Conservation (phyloP, 2,888 invertebrate genomes). For the Branchipolynoe longqiensis region DNA sequence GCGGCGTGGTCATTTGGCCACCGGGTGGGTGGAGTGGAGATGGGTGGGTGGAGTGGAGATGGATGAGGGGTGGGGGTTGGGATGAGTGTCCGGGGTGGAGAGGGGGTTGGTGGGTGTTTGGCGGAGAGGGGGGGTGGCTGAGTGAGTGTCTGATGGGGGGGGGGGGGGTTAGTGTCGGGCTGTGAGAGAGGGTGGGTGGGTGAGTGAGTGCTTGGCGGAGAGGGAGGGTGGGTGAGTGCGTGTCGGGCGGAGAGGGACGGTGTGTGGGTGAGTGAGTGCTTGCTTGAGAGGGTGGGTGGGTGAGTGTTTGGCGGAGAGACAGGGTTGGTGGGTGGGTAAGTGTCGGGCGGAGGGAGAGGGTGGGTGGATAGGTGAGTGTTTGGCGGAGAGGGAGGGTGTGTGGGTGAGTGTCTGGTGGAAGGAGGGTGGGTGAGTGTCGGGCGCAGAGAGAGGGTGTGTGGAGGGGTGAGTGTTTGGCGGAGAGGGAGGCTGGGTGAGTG, state of each 20-base stretch:
- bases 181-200: too few relatives aligned
- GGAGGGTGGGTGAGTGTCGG: not conserved
- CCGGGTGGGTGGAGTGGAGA: not conserved
- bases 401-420: not conserved
- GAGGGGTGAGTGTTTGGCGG: too few relatives aligned
- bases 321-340: too few relatives aligned
- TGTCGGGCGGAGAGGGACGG: not conserved
- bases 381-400: not conserved
- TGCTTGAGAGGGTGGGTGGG: not conserved
- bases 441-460: too few relatives aligned
- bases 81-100: too few relatives aligned
- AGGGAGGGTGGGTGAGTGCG: slow-evolving; percentile 8
- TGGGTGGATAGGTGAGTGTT: not conserved
- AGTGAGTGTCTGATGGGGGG: not conserved
- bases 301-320: not conserved
- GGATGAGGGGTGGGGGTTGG: too few relatives aligned
- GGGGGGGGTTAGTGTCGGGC: not conserved
- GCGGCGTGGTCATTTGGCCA: not conserved
- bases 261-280: too few relatives aligned
- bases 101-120: slow-evolving; percentile 20
- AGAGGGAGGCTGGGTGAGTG: not conserved
- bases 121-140: too few relatives aligned
- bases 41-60: not conserved
- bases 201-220: too few relatives aligned
- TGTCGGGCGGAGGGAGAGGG: too few relatives aligned